Evolutionary conservation across 1,140 invertebrate genomes (phyloP), one percentile per base, ranked within the genome.

Genomic region (Gonatopus flavifemur): DNA sequence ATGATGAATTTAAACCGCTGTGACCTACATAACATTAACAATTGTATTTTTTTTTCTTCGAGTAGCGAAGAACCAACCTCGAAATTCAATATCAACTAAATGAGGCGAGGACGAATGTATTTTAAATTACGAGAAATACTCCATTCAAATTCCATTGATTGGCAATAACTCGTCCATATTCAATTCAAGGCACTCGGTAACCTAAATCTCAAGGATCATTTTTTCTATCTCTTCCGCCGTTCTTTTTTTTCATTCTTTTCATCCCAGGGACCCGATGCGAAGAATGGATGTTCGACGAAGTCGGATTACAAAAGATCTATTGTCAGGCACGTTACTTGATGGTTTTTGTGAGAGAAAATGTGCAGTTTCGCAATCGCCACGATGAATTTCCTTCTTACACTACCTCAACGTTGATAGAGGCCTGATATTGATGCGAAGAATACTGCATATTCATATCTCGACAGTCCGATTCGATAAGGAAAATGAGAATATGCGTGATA

Each of bases 401-500:
- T n/a, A n/a, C n/a, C n/a, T n/a, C n/a, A n/a, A n/a, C n/a, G n/a
- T n/a, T n/a, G n/a, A n/a, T n/a, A n/a, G n/a, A n/a, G n/a, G n/a
- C n/a, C n/a, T n/a, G n/a, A 7, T 13, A 20, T 5, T 18, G 31
- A 13, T 38, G 32, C 22, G 38, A 49, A 49, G 55, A 45, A 42
- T 50, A 60, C 55, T 62, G 53, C 59, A 61, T 65, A 60, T 65
- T 64, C 57, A 57, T 64, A 62, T 58, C 49, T 35, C 38, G 51
- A 44, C 42, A 40, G 58, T 22, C 53, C 25, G 35, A 49, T 39
- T 47, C 35, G 50, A 59, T 61, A 55, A 58, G 40, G 19, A n/a
- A n/a, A n/a, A n/a, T n/a, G n/a, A n/a, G n/a, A n/a, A n/a, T n/a
- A n/a, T n/a, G n/a, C n/a, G n/a, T n/a, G n/a, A n/a, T n/a, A n/a